Base-by-base conservation (phyloP, 2,888 invertebrate species). In the Parnassius smintheus region DNA sequence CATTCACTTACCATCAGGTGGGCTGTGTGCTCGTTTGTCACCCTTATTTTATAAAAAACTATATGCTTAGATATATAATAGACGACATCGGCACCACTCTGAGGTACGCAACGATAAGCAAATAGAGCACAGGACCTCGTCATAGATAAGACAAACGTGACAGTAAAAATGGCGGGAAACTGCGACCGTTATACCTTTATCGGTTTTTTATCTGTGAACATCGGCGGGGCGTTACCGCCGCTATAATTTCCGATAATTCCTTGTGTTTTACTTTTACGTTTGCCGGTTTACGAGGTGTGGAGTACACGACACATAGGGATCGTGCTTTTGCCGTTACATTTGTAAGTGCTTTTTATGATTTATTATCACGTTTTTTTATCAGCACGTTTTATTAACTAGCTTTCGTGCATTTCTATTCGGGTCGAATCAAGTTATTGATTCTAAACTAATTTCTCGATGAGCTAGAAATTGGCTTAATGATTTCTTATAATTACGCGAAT, bases 141-240 rank as follows among this genome's bases (percentile, higher is more conserved):
- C 75, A 76, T 64, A 82, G 84, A 85, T 85, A 85, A 83, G 71
- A 62, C 59, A 25, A 75, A 70, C 75, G 77, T 82, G 82, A 83
- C 85, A 79, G 76, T 76, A 74, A 79, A 82, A 83, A 80, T 71
- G 80, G 84, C 84, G 85, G 85, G 83, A 84, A 84, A 77, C 68
- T 55, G 67, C 72, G 79, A 82, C 86, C 83, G 88, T 87, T 88
- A 86, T 70, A 68, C 76, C 77, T 83, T 70, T 87, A 88, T 88
- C 86, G 76, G 76, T 68, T 70, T 67, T 72, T 85, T 86, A 85
- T 85, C 85, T 82, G 69, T 77, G 65, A 69, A 77, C 80, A 81
- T 77, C 79, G 78, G 70, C 73, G 73, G 79, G 80, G 81, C 78
- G 81, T 77, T 70, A 65, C 64, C 75, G 74, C 64, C 64, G 73